Base-by-base conservation (phyloP, 2,888 invertebrate species). In the Erebia epiphron region DNA sequence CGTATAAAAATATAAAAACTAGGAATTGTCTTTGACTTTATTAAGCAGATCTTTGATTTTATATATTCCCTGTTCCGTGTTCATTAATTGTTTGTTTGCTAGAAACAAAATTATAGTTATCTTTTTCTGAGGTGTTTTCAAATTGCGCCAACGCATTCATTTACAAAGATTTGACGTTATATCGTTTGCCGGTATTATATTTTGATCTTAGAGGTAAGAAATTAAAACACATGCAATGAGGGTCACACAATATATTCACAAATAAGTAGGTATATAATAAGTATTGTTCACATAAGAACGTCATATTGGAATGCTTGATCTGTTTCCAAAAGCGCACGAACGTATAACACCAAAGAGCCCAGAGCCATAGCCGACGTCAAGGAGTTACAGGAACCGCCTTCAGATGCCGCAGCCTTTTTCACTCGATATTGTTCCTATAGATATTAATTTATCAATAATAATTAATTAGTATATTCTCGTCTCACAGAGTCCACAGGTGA, bases 261-360 rank as follows among this genome's bases (percentile, higher is more conserved):
- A 57, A 14, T 57, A 57, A 1, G 7, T 57, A 26, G 1, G 35
- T 35, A 26, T 26, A 26, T 26, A 3, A 26, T 3, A 35, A 35
- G 35, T 5, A 8, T 5, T 61, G 7, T 46, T 54, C 35, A 91
- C 7, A 79, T 79, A 21, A 92, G 77, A 2, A 92, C 85, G 73
- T 92, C 92, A 69, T 93, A 93, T 73, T 93, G 92, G 74, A 93
- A 93, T 1, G 92, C 91, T 75, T 91, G 91, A 74, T 93, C 92
- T 0, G 92, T 90, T 76, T 93, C 92, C 52, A 92, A 77, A 3
- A 93, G 78, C 0, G 92, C 90, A 71, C 92, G 79, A n/a, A 89
- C 78, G 74, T 92, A 92, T 21, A 92, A 72, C 1, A 84, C 86
- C 57, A 93, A 76, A 0, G 90, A 87, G 0, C 90, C 89, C 9